phyloP scores from a whole-genome alignment of 2,113 vertebrate genomes.

The Hirundichthys speculiger region DNA sequence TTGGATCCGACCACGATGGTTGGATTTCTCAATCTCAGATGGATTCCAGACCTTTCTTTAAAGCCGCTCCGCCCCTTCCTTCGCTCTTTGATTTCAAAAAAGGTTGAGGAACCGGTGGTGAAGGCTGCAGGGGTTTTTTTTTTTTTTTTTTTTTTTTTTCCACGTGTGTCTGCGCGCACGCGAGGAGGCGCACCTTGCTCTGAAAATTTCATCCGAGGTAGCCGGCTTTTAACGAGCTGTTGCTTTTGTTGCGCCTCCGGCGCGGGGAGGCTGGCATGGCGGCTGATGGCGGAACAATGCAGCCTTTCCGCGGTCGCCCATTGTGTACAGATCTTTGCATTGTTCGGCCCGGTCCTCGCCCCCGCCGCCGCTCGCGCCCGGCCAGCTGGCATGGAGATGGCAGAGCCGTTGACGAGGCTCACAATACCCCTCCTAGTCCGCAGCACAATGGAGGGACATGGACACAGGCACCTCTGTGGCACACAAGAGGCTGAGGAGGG shows the following conservation, averaged over 20 bases:
- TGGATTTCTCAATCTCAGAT: constrained; percentile 71
- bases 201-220: constrained; percentile 14
- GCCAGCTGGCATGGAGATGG: constrained; percentile 81
- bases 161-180: constrained; percentile 10
- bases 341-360: constrained; percentile 55
- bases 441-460: constrained; percentile 73
- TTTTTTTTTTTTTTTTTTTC: too few species aligned
- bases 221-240: constrained; percentile 52
- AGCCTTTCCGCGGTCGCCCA: constrained; percentile 59
- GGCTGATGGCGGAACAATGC: constrained; percentile 61
- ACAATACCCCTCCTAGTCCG: constrained; percentile 78
- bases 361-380: constrained; percentile 45
- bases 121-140: constrained; percentile 24
- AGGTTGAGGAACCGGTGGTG: constrained; percentile 19
- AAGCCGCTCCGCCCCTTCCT: constrained; percentile 51
- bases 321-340: constrained; percentile 76
- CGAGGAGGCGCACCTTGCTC: constrained; percentile 35
- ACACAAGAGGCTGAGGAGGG: constrained; percentile 69
- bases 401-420: constrained; percentile 73
- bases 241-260: constrained; percentile 40
- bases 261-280: constrained; percentile 63
- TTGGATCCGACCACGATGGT: constrained; percentile 64
- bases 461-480: constrained; percentile 75
- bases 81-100: constrained; percentile 59
- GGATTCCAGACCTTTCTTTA: constrained; percentile 71